Base-by-base conservation (phyloP, 2,113 vertebrate species). In the Leptodactylus fuscus region DNA sequence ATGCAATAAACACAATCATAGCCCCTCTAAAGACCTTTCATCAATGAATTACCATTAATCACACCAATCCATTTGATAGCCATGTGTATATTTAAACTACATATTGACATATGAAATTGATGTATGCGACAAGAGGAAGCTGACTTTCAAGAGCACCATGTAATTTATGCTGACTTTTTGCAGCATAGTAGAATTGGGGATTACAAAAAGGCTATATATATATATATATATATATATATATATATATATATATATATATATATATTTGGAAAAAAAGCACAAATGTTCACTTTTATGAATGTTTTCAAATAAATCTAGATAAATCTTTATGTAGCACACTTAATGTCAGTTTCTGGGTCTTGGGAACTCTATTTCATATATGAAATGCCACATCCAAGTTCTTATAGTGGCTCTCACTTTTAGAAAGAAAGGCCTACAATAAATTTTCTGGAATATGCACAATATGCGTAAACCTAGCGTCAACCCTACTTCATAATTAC, bases 101-200 rank as follows among this genome's bases (percentile, higher is more conserved):
- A 36, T 70, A 70, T 70, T 70, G 32, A 70, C 67, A 70, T n/a
- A n/a, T 70, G 6, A 70, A 70, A 70, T 36, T 70, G 18, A 70
- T 70, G 32, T 38, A 70, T 70, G 11, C 67, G 38, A 22, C 67
- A 70, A 70, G 34, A 38, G 18, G 18, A 70, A 70, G 67, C 29
- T 70, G 29, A 36, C 16, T 38, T n/a, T 70, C 18, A 20, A 38
- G 34, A 22, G 16, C 34, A 2, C 16, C 18, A 22, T 70, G 67
- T 70, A 22, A 38, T 70, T 70, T 38, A 70, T 70, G 5, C 20
- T 11, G 3, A n/a, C n/a, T n/a, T n/a, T n/a, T n/a, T n/a, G n/a
- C n/a, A n/a, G n/a, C n/a, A n/a, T n/a, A n/a, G n/a, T n/a, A n/a
- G n/a, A 70, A 70, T 18, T 5, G 22, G 38, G 16, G 8, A 36